These are phyloP conservation scores for Gerris lacustris DNA, from an alignment of 2,888 invertebrate species.

Conservation along the genomic window DNA sequence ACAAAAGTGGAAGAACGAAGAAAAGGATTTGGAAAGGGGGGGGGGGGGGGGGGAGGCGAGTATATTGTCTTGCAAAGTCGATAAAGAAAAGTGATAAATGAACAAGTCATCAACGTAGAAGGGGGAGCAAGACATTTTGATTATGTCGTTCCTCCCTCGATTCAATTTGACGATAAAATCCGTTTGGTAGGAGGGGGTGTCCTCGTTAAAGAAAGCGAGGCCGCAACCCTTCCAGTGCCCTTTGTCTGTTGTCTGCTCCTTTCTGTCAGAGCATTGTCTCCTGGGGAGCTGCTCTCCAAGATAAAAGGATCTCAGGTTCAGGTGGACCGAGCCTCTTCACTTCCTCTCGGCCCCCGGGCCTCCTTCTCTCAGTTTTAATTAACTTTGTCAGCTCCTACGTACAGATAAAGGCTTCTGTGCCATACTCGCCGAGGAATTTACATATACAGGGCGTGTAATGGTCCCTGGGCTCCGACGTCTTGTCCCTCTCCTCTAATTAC, in stretches of 20 bases:
- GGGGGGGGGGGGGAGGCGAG: not conserved
- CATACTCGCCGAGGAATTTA: not conserved
- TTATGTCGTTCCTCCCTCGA: constrained; percentile 6
- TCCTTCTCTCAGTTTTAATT: not conserved
- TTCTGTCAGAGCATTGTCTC: constrained; percentile 3
- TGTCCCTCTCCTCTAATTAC: not conserved
- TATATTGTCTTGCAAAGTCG: constrained; percentile 3
- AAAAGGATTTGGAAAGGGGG: not conserved
- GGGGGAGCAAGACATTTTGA: constrained; percentile 5
- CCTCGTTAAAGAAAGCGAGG: not conserved
- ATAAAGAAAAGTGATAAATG: constrained; percentile 5
- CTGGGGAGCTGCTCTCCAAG: not conserved
- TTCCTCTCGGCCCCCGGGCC: not conserved
- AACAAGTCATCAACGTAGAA: not conserved
- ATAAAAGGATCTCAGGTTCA: constrained; percentile 3
- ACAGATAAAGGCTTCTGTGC: constrained; percentile 1
- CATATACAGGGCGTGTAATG: not conserved
- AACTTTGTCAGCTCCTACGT: constrained; percentile 3
- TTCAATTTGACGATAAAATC: constrained; percentile 12
- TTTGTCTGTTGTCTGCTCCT: not conserved
- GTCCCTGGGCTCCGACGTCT: not conserved
- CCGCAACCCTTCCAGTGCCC: constrained; percentile 5
- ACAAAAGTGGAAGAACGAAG: not conserved
- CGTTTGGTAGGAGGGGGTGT: not conserved
- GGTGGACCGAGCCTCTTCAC: not conserved